Percentiles rank a stretch among this genome's conserved stretches.
Evolutionary conservation across 1,140 invertebrate genomes (phyloP).

Genomic region (Aricia agestis): DNA sequence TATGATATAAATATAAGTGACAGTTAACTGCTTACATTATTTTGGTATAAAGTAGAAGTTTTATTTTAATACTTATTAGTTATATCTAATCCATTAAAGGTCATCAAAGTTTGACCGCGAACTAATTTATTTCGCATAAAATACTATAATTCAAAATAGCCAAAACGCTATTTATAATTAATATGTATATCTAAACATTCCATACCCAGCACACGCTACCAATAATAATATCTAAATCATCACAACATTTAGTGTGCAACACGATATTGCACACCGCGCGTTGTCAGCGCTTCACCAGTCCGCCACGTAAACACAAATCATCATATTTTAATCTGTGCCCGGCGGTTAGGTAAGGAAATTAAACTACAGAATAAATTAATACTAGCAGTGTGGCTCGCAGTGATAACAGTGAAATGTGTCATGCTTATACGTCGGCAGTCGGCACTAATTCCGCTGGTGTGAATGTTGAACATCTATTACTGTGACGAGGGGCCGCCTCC

Average conservation of each 20-base stretch:
- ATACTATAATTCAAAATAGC: too few species aligned
- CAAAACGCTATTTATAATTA: too few species aligned
- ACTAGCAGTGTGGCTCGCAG: not conserved
- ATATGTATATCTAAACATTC: too few species aligned
- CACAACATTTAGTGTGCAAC: not conserved
- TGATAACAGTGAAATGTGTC: constrained; percentile 13
- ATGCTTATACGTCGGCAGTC: constrained; percentile 4
- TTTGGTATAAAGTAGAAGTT: too few species aligned
- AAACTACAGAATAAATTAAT: constrained; percentile 4
- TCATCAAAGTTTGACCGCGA: too few species aligned
- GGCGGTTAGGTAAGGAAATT: not conserved
- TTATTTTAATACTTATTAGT: too few species aligned
- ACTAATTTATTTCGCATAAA: too few species aligned
- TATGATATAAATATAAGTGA: not conserved
- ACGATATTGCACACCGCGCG: not conserved
- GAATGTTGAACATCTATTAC: constrained; percentile 5
- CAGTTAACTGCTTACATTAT: not conserved
- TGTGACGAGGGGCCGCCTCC: constrained; percentile 7
- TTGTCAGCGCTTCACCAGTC: not conserved
- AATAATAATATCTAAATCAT: not conserved
- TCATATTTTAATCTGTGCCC: not conserved
- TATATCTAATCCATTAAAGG: too few species aligned
- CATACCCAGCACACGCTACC: too few species aligned
- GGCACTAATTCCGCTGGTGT: constrained; percentile 9
- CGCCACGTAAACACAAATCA: not conserved